Conservation (phyloP, 2,113 vertebrate species). For the Crotalus tigris region DNA sequence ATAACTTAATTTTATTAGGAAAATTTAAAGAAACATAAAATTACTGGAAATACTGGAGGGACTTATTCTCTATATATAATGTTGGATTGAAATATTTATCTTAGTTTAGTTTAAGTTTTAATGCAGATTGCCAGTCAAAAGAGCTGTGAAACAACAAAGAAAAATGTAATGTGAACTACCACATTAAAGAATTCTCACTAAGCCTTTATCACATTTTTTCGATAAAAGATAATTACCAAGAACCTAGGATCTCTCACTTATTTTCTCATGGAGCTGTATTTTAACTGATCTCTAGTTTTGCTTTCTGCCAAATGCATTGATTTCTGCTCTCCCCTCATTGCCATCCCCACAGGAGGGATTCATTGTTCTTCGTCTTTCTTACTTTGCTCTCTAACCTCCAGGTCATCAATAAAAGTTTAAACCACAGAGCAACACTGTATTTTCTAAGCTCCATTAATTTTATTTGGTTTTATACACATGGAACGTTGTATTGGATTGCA, state of each 20-base stretch:
- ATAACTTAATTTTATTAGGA: background rate
- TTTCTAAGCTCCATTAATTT: conserved; percentile 5
- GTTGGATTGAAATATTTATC: conserved; percentile 21
- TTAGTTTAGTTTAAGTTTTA: background rate
- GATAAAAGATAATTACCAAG: background rate
- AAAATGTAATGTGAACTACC: conserved; percentile 1
- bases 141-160: background rate
- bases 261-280: conserved; percentile 1
- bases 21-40: conserved; percentile 7
- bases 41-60: conserved; percentile 45
- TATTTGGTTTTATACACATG: background rate
- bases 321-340: background rate
- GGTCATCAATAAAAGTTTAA: background rate
- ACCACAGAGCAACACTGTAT: background rate
- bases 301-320: conserved; percentile 13
- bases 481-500: background rate
- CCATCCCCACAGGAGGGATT: background rate
- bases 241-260: background rate
- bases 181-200: background rate
- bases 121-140: background rate
- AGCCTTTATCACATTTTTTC: background rate
- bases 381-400: background rate
- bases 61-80: conserved; percentile 28
- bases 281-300: background rate
- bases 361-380: conserved; percentile 2